Evolutionary conservation across 2,113 vertebrate genomes (phyloP).

Genomic region (Tricholaema leucomelas): DNA sequence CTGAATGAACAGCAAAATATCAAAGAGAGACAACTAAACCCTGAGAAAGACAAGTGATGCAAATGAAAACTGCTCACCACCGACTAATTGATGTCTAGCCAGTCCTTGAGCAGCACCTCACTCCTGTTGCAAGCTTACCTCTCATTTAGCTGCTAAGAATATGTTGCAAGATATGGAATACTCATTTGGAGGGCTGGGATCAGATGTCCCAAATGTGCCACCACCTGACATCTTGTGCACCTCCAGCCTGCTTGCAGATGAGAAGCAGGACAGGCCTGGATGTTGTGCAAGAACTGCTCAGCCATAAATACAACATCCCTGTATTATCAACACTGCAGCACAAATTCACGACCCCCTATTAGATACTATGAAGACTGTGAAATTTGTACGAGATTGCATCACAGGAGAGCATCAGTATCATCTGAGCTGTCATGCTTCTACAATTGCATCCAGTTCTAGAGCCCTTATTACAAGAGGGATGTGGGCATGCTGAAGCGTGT

Average conservation of each 20-base stretch:
- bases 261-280: not conserved
- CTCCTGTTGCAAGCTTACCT: rapidly evolving
- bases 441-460: too few species aligned
- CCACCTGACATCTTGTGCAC: too few species aligned
- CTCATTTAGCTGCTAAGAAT: not conserved
- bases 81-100: rapidly evolving
- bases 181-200: not conserved
- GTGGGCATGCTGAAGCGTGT: too few species aligned
- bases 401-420: not conserved
- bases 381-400: not conserved
- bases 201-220: not conserved
- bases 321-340: not conserved
- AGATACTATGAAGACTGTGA: too few species aligned
- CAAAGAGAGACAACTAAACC: not conserved
- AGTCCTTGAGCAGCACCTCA: rapidly evolving
- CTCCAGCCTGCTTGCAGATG: too few species aligned
- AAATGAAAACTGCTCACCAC: not conserved
- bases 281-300: not conserved
- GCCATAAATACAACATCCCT: rapidly evolving
- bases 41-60: not conserved
- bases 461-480: too few species aligned
- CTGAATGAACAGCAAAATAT: not conserved
- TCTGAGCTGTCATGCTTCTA: not conserved
- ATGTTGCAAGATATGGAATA: not conserved
- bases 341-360: not conserved